Evolutionary conservation across 2,113 vertebrate species (phyloP).

Genomic region (Cyprinodon variegatus): DNA sequence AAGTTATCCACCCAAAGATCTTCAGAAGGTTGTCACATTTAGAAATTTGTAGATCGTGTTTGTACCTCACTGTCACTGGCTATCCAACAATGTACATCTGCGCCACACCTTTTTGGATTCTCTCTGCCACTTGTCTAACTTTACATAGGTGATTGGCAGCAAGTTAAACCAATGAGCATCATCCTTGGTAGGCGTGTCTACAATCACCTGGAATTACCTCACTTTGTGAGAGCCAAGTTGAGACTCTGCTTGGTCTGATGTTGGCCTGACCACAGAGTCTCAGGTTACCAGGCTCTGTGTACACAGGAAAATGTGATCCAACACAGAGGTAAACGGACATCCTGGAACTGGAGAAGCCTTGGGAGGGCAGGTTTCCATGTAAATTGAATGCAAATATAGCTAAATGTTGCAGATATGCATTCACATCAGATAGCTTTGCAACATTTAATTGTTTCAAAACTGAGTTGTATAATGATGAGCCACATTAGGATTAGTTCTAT

Average conservation of each 20-base stretch:
- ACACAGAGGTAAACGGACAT: conserved; percentile 7
- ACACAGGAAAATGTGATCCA: conserved; percentile 43
- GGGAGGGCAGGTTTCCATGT: not conserved
- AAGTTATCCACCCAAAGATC: not conserved
- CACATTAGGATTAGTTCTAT: not conserved
- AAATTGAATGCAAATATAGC: not conserved
- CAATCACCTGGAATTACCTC: conserved; percentile 44
- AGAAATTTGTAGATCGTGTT: not conserved
- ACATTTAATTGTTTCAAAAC: not conserved
- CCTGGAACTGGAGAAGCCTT: not conserved
- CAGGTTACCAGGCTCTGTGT: conserved; percentile 56
- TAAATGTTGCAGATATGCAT: not conserved
- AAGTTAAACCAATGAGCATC: conserved; percentile 8
- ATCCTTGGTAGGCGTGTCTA: not conserved
- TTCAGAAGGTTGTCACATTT: not conserved
- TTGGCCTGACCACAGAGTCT: conserved; percentile 16
- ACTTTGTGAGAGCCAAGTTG: conserved; percentile 34
- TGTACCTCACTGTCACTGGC: not conserved
- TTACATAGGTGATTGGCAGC: not conserved
- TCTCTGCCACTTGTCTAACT: not conserved
- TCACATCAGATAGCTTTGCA: not conserved
- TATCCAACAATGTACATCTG: not conserved
- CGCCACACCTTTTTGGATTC: not conserved
- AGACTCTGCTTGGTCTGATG: conserved; percentile 29
- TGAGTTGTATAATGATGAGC: not conserved